Evolutionary conservation across 2,888 invertebrate species (phyloP), one percentile per base, ranked within the genome.

Genomic region (Lordiphosa andalusiaca): DNA sequence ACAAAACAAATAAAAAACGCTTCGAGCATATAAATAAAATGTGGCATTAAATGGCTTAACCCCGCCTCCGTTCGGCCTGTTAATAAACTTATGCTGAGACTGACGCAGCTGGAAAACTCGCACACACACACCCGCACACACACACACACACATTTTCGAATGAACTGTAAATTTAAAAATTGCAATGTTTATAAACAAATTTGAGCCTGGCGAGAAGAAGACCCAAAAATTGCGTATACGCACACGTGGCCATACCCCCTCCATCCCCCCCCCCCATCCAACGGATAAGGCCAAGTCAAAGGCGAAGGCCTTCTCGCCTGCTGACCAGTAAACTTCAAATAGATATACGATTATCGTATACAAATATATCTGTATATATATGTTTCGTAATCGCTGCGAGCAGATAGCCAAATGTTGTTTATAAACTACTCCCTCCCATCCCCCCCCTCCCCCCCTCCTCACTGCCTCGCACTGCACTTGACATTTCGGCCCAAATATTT

Each of bases 161-260:
- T 61, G 57, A 72, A 70, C 67, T 62, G 83, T 78, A 84, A 73
- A 84, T 76, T 80, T 68, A 39, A 76, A 80, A 81, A 83, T 84
- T 83, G 80, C 81, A 84, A 84, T 80, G 83, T 84, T 81, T 81
- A 84, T 83, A 81, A 81, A 81, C 81, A 81, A 81, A 75, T 82
- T 84, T 60, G 57, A 30, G 47, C 62, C 62, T 53, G 63, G 48
- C 68, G 49, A 58, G 44, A 50, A 39, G 52, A 58, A 44, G 42
- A 37, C 40, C 53, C 57, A 53, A 48, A 50, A 71, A 71, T 80
- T 84, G 69, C 73, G 68, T 80, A 69, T 77, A 81, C 77, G 84
- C 84, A 84, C 82, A 78, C 84, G 84, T 84, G 82, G 77, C 77
- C 83, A n/a, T n/a, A n/a, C 64, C 55, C 56, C 25, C 30, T 2